A percentile compares a stretch with the other conserved stretches of the same genome.
Evolutionary conservation across 2,888 invertebrate species (phyloP).

Genomic region (Notodromas monacha): DNA sequence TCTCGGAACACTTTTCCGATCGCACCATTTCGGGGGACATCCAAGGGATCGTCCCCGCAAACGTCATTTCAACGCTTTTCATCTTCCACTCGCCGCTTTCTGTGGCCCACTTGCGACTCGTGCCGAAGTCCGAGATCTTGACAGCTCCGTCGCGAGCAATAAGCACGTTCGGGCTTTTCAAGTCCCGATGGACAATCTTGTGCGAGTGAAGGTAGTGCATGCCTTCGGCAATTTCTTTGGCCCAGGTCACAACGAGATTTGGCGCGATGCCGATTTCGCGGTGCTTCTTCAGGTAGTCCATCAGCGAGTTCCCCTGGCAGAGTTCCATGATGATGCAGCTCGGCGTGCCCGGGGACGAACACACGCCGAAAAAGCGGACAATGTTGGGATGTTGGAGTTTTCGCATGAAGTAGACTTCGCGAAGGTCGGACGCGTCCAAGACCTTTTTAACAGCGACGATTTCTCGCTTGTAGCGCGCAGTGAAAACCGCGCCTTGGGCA

Average conservation of each 20-base stretch:
- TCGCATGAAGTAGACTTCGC: constrained; percentile 59
- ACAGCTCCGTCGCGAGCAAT: constrained; percentile 44
- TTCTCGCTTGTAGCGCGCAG: constrained; percentile 34
- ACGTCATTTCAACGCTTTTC: constrained; percentile 92
- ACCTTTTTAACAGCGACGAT: constrained; percentile 89
- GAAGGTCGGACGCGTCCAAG: constrained; percentile 56
- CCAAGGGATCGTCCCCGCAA: constrained; percentile 94
- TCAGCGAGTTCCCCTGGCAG: constrained; percentile 77
- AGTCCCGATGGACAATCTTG: constrained; percentile 87
- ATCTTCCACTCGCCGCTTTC: no score
- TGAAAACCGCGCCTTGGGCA: constrained; percentile 79
- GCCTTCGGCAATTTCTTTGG: constrained; percentile 72
- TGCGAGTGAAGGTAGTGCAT: constrained; percentile 85
- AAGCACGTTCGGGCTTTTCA: constrained; percentile 86
- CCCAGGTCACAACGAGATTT: constrained; percentile 59
- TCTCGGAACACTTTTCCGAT: constrained; percentile 81
- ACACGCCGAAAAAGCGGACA: constrained; percentile 35
- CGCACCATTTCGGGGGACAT: constrained; percentile 98
- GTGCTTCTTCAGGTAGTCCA: constrained; percentile 44
- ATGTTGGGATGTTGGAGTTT: constrained; percentile 86
- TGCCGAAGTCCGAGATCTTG: constrained; percentile 95
- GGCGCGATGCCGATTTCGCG: constrained; percentile 44
- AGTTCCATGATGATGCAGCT: constrained; percentile 94
- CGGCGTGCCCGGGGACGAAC: constrained; percentile 55
- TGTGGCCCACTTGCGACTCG: constrained; percentile 72